Evolutionary conservation across 2,888 invertebrate species (phyloP).

Genomic region (Sminthurides aquaticus): DNA sequence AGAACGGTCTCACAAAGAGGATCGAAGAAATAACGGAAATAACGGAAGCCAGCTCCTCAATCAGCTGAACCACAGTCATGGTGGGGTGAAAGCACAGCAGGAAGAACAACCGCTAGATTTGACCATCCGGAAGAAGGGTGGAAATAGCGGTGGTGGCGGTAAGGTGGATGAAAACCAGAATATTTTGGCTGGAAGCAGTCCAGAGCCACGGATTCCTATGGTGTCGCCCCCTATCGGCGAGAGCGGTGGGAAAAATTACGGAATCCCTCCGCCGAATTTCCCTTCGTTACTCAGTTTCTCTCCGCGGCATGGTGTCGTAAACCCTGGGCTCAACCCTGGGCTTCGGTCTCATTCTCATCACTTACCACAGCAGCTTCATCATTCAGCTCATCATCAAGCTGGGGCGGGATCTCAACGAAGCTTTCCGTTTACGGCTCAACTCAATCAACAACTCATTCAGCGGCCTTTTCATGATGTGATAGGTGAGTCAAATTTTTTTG

Average conservation of each 20-base stretch:
- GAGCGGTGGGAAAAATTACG: neutral
- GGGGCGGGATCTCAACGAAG: conserved; percentile 15
- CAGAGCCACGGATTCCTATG: conserved; percentile 27
- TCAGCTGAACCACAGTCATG: neutral
- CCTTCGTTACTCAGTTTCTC: neutral
- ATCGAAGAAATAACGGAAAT: neutral
- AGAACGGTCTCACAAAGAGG: neutral
- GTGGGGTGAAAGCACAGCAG: conserved; percentile 43
- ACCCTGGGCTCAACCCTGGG: neutral
- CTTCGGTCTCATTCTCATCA: conserved; percentile 6
- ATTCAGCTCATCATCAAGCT: neutral
- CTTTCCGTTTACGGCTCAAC: conserved; percentile 36
- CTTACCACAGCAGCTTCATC: neutral
- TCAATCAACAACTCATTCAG: conserved; percentile 32
- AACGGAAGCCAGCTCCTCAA: neutral
- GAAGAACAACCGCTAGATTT: conserved; percentile 79
- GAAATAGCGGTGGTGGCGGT: neutral
- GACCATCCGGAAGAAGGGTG: conserved; percentile 68
- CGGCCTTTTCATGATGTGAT: conserved; percentile 41
- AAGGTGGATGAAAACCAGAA: conserved; percentile 77
- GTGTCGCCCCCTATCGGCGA: neutral
- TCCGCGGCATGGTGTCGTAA: neutral
- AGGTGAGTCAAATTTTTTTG: conserved; percentile 29
- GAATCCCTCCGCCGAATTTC: neutral
- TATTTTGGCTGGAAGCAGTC: conserved; percentile 53